These are phyloP conservation scores for Penaeus chinensis DNA, from an alignment of 1,140 invertebrate genomes.

Conservation along the genomic window DNA sequence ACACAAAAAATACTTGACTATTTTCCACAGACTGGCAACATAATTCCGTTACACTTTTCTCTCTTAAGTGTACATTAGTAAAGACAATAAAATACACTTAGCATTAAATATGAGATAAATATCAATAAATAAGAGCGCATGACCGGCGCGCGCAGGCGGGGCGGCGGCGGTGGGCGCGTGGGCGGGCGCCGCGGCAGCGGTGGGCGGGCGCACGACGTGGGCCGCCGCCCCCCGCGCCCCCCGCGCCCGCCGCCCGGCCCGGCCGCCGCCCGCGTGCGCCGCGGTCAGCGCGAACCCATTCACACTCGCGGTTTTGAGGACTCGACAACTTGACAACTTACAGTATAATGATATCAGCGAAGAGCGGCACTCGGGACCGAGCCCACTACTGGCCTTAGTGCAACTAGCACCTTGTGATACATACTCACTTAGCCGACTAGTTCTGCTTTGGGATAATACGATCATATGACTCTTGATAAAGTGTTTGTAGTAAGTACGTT, in stretches of 20 bases:
- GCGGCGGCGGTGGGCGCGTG: conserved; percentile 1
- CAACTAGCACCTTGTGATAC: conserved; percentile 54
- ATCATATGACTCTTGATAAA: conserved; percentile 50
- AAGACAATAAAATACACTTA: conserved; percentile 62
- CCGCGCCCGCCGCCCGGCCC: conserved; percentile 2
- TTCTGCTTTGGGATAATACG: conserved; percentile 48
- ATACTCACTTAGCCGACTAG: conserved; percentile 51
- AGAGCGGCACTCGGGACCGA: background rate
- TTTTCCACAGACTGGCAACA: conserved; percentile 38
- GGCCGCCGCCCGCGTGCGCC: conserved; percentile 23
- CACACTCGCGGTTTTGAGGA: conserved; percentile 58
- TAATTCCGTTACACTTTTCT: conserved; percentile 45
- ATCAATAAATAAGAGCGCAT: conserved; percentile 54
- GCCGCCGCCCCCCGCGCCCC: conserved; percentile 4
- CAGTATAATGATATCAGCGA: conserved; percentile 51
- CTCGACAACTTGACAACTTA: conserved; percentile 50
- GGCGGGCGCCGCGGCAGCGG: background rate
- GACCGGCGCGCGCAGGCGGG: conserved; percentile 13
- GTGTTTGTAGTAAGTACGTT: conserved; percentile 49
- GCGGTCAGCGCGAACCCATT: conserved; percentile 46
- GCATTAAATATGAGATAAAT: conserved; percentile 61
- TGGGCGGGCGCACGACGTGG: background rate
- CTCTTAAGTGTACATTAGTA: conserved; percentile 56
- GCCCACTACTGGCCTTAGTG: conserved; percentile 50
- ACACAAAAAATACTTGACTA: conserved; percentile 32